phyloP scores from a whole-genome alignment of 2,888 invertebrate genomes.

The Mythimna lalbum region DNA sequence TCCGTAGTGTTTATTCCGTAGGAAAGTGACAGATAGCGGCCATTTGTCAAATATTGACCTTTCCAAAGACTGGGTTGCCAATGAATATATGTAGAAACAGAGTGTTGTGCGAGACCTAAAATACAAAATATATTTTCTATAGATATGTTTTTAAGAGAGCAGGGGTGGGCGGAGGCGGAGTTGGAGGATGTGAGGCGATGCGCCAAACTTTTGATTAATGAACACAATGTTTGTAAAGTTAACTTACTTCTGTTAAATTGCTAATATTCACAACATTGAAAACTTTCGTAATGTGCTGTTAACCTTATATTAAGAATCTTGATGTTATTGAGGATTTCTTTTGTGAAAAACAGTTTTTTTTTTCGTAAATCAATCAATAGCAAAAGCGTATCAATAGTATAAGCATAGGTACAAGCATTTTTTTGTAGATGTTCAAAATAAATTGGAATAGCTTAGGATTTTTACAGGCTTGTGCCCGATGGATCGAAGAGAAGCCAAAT shows the following conservation, averaged over 20 bases:
- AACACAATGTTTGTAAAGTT: conserved; percentile 88
- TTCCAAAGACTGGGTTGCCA: conserved; percentile 78
- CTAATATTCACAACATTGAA: conserved; percentile 84
- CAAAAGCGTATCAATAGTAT: too few relatives aligned
- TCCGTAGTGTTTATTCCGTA: conserved; percentile 76
- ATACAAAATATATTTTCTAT: conserved; percentile 50
- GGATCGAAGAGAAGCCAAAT: too few relatives aligned
- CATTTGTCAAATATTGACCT: conserved; percentile 87
- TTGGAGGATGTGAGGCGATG: conserved; percentile 85
- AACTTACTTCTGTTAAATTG: conserved; percentile 84
- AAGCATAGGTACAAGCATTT: too few relatives aligned
- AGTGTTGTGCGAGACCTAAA: conserved; percentile 81
- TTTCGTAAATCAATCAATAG: too few relatives aligned
- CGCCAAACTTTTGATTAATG: conserved; percentile 91
- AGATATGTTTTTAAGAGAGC: conserved; percentile 66
- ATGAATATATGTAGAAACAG: conserved; percentile 17
- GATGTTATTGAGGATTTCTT: conserved; percentile 1
- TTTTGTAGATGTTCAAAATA: too few relatives aligned
- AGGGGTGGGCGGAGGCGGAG: conserved; percentile 77
- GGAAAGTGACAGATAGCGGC: conserved; percentile 81
- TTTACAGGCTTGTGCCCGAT: background rate
- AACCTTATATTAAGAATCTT: conserved; percentile 45
- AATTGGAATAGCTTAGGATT: too few relatives aligned
- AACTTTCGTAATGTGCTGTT: conserved; percentile 71
- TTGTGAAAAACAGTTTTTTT: background rate